These are phyloP conservation scores for Mastigias papua DNA, from an alignment of 30 jellyfish, hydroid and myxozoan species.

Conservation along the genomic window DNA sequence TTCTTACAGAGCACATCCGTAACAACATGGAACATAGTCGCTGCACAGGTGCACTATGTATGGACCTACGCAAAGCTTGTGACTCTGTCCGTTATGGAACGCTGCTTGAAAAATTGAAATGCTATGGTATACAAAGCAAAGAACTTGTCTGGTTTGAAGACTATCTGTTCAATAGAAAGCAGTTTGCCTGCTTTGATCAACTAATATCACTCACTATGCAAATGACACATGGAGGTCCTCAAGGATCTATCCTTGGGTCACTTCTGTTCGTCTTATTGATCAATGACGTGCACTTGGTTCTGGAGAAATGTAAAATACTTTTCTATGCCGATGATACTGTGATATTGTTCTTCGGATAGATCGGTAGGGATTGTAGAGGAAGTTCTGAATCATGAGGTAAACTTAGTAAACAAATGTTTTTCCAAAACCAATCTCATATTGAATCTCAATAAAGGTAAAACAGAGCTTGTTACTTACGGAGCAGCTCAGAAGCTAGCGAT, in stretches of 20 bases:
- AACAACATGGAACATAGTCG: conserved; percentile 24
- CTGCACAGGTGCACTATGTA: conserved; percentile 63
- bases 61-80: conserved; percentile 21
- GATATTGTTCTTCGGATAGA: too few relatives aligned
- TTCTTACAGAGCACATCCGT: not conserved
- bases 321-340: conserved; percentile 5
- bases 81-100: not conserved
- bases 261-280: not conserved
- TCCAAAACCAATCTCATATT: not conserved
- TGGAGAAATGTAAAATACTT: conserved; percentile 26
- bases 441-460: not conserved
- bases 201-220: not conserved
- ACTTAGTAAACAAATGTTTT: not conserved
- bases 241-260: not conserved
- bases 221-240: conserved; percentile 21
- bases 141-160: conserved; percentile 35
- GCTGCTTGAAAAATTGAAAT: not conserved
- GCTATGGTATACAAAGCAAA: conserved; percentile 6
- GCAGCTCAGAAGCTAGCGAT: too few relatives aligned
- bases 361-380: too few relatives aligned
- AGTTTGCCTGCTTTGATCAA: not conserved
- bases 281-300: not conserved
- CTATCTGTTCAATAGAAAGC: not conserved
- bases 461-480: too few relatives aligned
- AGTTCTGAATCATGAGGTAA: not conserved